Percentiles rank a stretch among this genome's conserved stretches.
Evolutionary conservation across 2,113 vertebrate species (phyloP).

Genomic region (Indicator maculatus): DNA sequence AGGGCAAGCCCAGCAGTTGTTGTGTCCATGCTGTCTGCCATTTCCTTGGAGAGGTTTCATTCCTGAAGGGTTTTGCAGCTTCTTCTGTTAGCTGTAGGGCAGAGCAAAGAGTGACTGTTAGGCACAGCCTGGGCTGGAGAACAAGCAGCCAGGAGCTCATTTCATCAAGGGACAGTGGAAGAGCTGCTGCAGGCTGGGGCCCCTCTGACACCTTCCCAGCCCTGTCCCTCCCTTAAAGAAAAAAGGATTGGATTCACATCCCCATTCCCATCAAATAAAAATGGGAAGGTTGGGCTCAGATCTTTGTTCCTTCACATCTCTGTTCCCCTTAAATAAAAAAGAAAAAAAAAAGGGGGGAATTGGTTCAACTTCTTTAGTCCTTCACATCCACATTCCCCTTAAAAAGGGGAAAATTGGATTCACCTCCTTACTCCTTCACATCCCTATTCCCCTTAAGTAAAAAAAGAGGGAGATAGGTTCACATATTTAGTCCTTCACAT

Average conservation of each 20-base stretch:
- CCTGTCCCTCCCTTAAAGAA: background rate
- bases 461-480: too few relatives aligned
- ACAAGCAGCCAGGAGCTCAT: background rate
- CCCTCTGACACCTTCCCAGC: background rate
- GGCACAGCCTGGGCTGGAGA: background rate
- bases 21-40: background rate
- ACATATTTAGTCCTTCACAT: too few relatives aligned
- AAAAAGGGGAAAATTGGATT: too few relatives aligned
- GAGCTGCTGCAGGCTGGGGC: background rate
- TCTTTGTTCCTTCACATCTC: too few relatives aligned
- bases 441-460: background rate
- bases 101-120: conserved; percentile 54
- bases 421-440: too few relatives aligned
- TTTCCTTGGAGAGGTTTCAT: conserved; percentile 1
- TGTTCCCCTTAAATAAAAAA: too few relatives aligned
- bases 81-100: conserved; percentile 67
- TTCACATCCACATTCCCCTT: too few relatives aligned
- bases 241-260: background rate
- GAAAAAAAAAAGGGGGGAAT: too few relatives aligned
- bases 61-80: background rate
- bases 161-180: background rate
- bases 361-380: too few relatives aligned
- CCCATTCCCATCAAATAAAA: too few relatives aligned
- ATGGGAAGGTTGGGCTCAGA: too few relatives aligned
- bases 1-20: background rate